phyloP scores from a whole-genome alignment of 2,113 vertebrate species.

The Peucedramus taeniatus region DNA sequence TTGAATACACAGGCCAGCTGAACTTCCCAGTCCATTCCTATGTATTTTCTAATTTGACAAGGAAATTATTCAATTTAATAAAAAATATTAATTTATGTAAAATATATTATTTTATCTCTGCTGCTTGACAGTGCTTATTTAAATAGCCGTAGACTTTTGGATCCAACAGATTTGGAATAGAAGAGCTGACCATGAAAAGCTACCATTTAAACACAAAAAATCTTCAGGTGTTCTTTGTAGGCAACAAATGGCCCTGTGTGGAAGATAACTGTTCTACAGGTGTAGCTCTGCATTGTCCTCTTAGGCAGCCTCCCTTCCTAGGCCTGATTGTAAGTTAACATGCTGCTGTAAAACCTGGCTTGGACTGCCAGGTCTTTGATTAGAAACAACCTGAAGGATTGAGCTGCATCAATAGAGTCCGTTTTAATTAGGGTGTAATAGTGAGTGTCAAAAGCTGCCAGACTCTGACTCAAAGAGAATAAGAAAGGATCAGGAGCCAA shows the following conservation, averaged over 20 bases:
- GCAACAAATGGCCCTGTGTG: not conserved
- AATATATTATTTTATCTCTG: not conserved
- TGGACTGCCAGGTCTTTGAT: not conserved
- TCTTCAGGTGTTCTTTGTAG: not conserved
- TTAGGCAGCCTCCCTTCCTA: not conserved
- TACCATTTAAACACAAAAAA: not conserved
- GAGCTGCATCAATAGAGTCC: not conserved
- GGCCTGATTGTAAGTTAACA: not conserved
- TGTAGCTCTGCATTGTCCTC: not conserved
- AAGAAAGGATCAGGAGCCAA: not conserved
- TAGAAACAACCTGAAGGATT: conserved; percentile 7
- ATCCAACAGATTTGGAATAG: not conserved
- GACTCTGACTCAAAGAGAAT: not conserved
- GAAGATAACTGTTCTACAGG: not conserved
- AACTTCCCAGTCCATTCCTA: not conserved
- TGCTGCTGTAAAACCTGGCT: not conserved
- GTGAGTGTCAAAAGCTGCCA: not conserved
- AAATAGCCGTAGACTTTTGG: not conserved
- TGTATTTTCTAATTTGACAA: not conserved
- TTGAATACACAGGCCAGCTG: not conserved
- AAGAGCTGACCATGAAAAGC: not conserved
- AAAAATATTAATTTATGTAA: not conserved
- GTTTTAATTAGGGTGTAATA: conserved; percentile 19
- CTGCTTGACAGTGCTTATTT: not conserved
- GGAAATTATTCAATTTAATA: not conserved